A percentile compares a stretch with the other conserved stretches of the same genome.
Evolutionary conservation across 2,888 invertebrate species (phyloP).

Genomic region (Oxyteleia sp.): DNA sequence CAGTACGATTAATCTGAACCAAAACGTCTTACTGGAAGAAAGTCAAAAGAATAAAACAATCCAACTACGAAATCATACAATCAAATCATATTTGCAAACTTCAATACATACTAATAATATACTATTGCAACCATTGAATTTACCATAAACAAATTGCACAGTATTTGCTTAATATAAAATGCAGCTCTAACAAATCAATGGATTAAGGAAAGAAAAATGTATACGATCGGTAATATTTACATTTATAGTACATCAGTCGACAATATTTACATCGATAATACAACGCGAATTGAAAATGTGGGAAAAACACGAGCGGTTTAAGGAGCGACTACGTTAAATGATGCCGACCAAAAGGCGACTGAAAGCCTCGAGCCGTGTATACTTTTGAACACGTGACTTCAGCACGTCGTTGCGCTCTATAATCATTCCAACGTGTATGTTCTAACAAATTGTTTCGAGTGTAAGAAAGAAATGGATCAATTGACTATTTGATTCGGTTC

Average conservation of each 20-base stretch:
- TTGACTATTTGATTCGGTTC: not conserved
- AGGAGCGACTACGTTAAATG: constrained; percentile 38
- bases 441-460: constrained; percentile 11
- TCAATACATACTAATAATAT: not conserved
- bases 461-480: not conserved
- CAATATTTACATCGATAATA: too few species aligned
- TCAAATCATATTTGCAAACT: not conserved
- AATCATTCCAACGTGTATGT: constrained; percentile 52
- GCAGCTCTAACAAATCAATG: too few species aligned
- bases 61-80: not conserved
- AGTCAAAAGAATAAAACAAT: constrained; percentile 38
- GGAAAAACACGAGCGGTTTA: constrained; percentile 16
- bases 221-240: too few species aligned
- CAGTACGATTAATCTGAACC: constrained; percentile 55
- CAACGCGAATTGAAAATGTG: not conserved
- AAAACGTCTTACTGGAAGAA: constrained; percentile 68
- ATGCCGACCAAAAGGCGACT: constrained; percentile 66
- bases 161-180: too few species aligned
- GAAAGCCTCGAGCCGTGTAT: constrained; percentile 67
- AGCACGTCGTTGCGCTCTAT: constrained; percentile 72
- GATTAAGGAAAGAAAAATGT: too few species aligned
- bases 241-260: too few species aligned
- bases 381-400: constrained; percentile 73
- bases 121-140: too few species aligned
- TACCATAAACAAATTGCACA: too few species aligned